A percentile compares a stretch with the other conserved stretches of the same genome.
phyloP scores from a whole-genome alignment of 2,113 vertebrate genomes.

The Cottus gobio region DNA sequence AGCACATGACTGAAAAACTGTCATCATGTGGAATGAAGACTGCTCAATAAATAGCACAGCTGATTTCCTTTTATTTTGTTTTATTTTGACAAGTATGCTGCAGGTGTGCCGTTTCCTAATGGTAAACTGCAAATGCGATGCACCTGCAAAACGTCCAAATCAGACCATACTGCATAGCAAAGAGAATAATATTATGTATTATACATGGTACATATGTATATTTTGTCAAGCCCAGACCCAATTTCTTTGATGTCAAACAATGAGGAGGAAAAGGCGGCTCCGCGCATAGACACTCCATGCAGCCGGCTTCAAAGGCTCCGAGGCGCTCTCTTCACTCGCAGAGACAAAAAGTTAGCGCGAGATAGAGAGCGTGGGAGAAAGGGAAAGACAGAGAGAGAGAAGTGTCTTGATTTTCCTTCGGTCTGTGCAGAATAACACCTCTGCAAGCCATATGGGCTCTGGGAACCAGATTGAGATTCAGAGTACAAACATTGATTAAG shows the following conservation, averaged over 20 bases:
- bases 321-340: conserved; percentile 18
- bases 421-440: not conserved
- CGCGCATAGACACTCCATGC: not conserved
- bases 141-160: no score
- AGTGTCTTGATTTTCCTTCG: conserved; percentile 34
- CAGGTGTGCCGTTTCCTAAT: not conserved
- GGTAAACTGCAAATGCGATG: no score
- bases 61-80: not conserved
- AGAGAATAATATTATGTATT: conserved; percentile 1
- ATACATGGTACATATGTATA: conserved; percentile 39
- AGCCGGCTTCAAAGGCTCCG: conserved; percentile 61
- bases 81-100: not conserved
- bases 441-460: not conserved
- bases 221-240: conserved; percentile 46
- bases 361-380: conserved; percentile 53
- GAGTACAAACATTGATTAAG: not conserved
- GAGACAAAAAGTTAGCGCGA: conserved; percentile 44
- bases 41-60: not conserved
- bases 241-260: conserved; percentile 47
- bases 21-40: not conserved
- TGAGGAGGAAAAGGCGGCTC: conserved; percentile 40
- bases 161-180: not conserved
- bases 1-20: not conserved
- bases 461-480: not conserved
- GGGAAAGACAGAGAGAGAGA: conserved; percentile 11